These are phyloP conservation scores for Notodonta ziczac DNA, from an alignment of 2,888 invertebrate genomes.

Conservation along the genomic window DNA sequence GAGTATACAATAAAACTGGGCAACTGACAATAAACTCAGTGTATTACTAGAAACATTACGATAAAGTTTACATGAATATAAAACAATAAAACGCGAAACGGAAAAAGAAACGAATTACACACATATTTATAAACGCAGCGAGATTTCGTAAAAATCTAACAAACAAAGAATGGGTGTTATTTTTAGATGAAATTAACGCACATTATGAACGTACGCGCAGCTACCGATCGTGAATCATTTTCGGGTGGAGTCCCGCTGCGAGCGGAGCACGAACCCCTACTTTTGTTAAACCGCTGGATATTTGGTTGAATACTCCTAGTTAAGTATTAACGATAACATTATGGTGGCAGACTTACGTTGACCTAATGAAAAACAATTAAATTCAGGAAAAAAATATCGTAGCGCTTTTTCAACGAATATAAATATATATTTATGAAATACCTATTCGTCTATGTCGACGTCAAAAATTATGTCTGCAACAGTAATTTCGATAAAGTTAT, in stretches of 20 bases:
- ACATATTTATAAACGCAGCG: constrained; percentile 59
- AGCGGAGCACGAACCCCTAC: constrained; percentile 33
- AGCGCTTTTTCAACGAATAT: no score
- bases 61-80: constrained; percentile 39
- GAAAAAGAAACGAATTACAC: constrained; percentile 45
- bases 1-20: constrained; percentile 39
- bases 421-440: no score
- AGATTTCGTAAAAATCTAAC: constrained; percentile 79
- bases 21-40: constrained; percentile 38
- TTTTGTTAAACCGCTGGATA: neutral
- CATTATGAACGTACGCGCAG: constrained; percentile 75
- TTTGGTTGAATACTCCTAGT: no score
- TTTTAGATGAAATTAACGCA: constrained; percentile 83
- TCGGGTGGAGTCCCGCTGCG: constrained; percentile 40
- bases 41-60: constrained; percentile 35
- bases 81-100: constrained; percentile 42
- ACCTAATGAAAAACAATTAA: no score
- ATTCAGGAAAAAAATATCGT: no score
- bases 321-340: no score
- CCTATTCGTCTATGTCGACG: no score
- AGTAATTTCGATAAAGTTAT: no score
- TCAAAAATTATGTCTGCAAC: no score
- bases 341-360: no score
- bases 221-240: constrained; percentile 75
- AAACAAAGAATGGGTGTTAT: constrained; percentile 81